Evolutionary conservation across 2,113 vertebrate genomes (phyloP), one percentile per base, ranked within the genome.

Genomic region (Indri indri): DNA sequence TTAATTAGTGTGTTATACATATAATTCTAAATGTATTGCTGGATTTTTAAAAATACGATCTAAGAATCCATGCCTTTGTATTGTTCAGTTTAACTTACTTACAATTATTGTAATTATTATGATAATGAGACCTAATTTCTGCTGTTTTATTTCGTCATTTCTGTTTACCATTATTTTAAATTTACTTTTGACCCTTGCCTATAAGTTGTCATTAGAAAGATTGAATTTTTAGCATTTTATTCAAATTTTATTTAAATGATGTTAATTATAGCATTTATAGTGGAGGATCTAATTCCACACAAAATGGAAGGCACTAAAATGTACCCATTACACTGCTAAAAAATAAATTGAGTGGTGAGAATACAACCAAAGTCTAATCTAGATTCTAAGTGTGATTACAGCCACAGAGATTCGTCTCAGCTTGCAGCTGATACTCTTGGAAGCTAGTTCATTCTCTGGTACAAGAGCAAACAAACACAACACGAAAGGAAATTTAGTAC

Each of bases 381-480:
- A 30, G 25, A 74, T 45, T 22, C 1, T 25, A 1, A 54, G 79
- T 17, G 30, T 54, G 30, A 61, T 16, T 40, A 25, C 3, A 70
- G 17, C 8, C 5, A 18, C 4, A 81, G 8, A 13, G 90, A 97
- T 82, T 95, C 94, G 94, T 98, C 92, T 97, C 97, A 96, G 97
- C 79, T 97, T 95, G 90, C 71, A 95, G 97, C 96, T 98, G 52
- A 42, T 40, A 91, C 32, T 54, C 89, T 94, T 90, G 86, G 89
- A 98, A 98, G 85, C 93, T 93, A 95, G 91, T 96, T 94, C 79
- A 79, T 92, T 20, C 70, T 97, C 54, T 93, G 96, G 94, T 95
- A 94, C 91, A 98, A 97, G 74, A 94, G 97, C 96, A 85, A 98
- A 98, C 98, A 95, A 88, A 87, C 30, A 92, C 84, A 86, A 96